Base-by-base conservation (phyloP, 2,113 vertebrate genomes). In the Meles meles region DNA sequence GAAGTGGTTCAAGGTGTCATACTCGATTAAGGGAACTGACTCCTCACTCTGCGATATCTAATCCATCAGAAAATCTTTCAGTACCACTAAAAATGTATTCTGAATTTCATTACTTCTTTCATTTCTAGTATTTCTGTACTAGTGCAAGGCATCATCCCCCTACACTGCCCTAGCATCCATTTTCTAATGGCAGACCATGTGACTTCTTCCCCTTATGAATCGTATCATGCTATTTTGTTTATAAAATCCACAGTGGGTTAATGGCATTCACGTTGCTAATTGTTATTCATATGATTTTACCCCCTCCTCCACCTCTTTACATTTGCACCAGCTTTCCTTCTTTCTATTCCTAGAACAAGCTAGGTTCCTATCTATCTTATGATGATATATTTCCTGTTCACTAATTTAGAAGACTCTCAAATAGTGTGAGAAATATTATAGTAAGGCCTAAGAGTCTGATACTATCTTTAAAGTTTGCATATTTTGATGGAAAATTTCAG, bases 281-380 rank as follows among this genome's bases (percentile, higher is more conserved):
- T 49, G 2, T 34, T 72, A 11, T 94, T 76, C 25, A 18, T 23
- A 55, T 7, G 34, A 37, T 27, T 21, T 23, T 3, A 6, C 5
- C 6, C 31, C 11, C 2, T 20, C 3, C 18, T 31, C 3, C 11
- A 4, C 7, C n/a, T 59, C 0, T 92, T 25, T 79, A 31, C 0
- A 42, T 90, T 65, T 91, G 11, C 13, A 37, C 7, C 34, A 79
- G 6, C 3, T 92, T 94, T 52, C 3, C 4, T 80, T 76, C 27
- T 67, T 93, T 67, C 21, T 67, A 7, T 90, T 85, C 55, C 71
- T 77, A 69, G 34, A 72, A 74, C 8, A 74, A 93, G 5, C 17
- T 57, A 13, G 86, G 14, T 2, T 65, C 12, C 27, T 29, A 31
- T 63, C 3, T 96, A 71, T 10, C 18, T 95, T 63, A 47, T 71